These are phyloP conservation scores for Melanotaenia maccullochi DNA, from an alignment of 2,797 vertebrate genomes.

Conservation along the genomic window DNA sequence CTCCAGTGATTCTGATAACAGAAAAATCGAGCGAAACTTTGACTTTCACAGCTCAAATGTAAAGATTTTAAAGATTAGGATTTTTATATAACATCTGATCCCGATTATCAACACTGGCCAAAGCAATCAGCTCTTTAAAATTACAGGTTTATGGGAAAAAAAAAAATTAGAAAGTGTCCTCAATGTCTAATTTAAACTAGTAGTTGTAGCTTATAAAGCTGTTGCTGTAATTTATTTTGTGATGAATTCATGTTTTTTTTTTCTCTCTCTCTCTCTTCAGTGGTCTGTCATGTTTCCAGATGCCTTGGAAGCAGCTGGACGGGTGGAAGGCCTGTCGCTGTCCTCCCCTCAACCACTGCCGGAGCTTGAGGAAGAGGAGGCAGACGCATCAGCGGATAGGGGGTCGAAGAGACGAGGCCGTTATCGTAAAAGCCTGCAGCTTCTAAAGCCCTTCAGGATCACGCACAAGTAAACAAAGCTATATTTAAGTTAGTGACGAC, in stretches of 20 bases:
- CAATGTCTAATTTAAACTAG: neutral
- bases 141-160: neutral
- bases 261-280: conserved; percentile 26
- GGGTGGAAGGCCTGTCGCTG: conserved; percentile 79
- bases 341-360: conserved; percentile 68
- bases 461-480: conserved; percentile 82
- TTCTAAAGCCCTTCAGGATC: conserved; percentile 86
- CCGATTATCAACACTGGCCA: neutral
- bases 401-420: conserved; percentile 73
- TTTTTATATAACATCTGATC: neutral
- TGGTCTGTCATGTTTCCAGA: conserved; percentile 78
- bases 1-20: neutral
- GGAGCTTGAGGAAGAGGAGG: conserved; percentile 75
- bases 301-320: conserved; percentile 77
- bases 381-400: conserved; percentile 38
- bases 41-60: neutral
- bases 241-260: neutral
- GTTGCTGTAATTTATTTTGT: neutral
- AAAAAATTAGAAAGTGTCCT: neutral
- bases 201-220: neutral
- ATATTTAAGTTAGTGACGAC: conserved; percentile 8
- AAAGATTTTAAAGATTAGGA: neutral
- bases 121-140: neutral
- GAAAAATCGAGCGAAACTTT: neutral
- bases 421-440: conserved; percentile 84